Percentiles rank a stretch among this genome's conserved stretches.
phyloP scores from a whole-genome alignment of 2,113 vertebrate species.

The Saccopteryx leptura region DNA sequence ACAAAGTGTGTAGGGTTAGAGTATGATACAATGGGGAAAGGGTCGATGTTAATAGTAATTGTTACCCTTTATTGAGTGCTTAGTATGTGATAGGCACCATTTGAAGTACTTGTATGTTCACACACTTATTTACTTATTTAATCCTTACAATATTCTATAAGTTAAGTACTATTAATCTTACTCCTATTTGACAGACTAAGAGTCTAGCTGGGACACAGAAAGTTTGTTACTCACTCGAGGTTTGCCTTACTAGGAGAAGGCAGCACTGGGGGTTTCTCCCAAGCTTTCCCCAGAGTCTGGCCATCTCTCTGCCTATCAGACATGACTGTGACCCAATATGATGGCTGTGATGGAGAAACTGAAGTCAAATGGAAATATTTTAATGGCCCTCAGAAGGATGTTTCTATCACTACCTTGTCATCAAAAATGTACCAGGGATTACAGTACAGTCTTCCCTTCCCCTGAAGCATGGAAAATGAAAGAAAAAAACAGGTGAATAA shows the following conservation, averaged over 20 bases:
- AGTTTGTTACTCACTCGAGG: neutral
- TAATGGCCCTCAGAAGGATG: neutral
- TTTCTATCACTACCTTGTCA: neutral
- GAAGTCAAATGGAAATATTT: conserved; percentile 6
- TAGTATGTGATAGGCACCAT: neutral
- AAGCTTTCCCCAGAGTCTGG: neutral
- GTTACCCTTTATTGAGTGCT: neutral
- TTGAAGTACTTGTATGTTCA: neutral
- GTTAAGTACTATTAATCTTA: neutral
- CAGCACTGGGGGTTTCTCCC: neutral
- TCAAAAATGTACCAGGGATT: neutral
- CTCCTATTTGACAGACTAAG: neutral
- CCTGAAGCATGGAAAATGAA: neutral
- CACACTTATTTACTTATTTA: neutral
- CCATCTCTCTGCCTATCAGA: neutral
- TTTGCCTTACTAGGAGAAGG: neutral
- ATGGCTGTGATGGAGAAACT: neutral
- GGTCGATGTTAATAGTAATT: neutral
- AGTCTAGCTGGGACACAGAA: neutral
- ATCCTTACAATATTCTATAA: neutral
- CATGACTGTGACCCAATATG: neutral
- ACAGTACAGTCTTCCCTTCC: neutral
- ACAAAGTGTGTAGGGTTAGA: neutral
- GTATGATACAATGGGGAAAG: neutral
- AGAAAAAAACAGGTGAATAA: neutral